A percentile compares a stretch with the other conserved stretches of the same genome.
Conservation (phyloP, 2,113 vertebrate species). For the Loxodonta africana region DNA sequence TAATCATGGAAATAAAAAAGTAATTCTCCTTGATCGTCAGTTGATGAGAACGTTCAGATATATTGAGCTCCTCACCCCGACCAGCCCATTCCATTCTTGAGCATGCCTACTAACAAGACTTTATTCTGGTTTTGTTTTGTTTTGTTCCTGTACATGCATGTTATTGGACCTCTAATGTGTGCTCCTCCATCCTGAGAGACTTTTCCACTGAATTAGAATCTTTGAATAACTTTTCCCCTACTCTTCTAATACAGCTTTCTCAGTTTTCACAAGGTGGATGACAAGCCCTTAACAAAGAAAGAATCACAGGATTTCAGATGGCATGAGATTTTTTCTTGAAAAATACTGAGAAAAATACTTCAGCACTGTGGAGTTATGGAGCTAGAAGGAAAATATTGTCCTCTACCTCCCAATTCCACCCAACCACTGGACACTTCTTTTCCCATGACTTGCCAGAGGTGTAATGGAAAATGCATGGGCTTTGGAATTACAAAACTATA, state of each 20-base stretch:
- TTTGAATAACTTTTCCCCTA: neutral
- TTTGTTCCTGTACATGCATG: neutral
- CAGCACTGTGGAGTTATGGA: neutral
- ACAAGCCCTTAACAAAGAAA: neutral
- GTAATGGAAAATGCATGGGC: neutral
- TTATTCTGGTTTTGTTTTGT: neutral
- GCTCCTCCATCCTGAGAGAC: neutral
- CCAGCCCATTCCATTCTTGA: neutral
- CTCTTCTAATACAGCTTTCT: neutral
- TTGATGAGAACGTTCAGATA: neutral
- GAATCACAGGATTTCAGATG: slow-evolving; percentile 8
- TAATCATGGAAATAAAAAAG: slow-evolving; percentile 27
- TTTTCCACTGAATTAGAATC: neutral
- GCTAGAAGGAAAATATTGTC: neutral
- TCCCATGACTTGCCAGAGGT: neutral
- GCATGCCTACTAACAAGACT: neutral
- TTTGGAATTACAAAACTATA: neutral
- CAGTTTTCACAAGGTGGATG: neutral
- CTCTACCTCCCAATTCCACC: too few relatives aligned
- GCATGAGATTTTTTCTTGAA: neutral
- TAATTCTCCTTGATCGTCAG: neutral
- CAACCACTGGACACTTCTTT: too few relatives aligned
- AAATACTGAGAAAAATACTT: slow-evolving; percentile 8
- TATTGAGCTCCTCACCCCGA: neutral
- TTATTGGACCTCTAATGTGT: neutral